Percentiles rank a stretch among this genome's conserved stretches.
Evolutionary conservation across 37 sponge, comb jelly and placozoan genomes (phyloP).

Genomic region (Bolinopsis microptera): DNA sequence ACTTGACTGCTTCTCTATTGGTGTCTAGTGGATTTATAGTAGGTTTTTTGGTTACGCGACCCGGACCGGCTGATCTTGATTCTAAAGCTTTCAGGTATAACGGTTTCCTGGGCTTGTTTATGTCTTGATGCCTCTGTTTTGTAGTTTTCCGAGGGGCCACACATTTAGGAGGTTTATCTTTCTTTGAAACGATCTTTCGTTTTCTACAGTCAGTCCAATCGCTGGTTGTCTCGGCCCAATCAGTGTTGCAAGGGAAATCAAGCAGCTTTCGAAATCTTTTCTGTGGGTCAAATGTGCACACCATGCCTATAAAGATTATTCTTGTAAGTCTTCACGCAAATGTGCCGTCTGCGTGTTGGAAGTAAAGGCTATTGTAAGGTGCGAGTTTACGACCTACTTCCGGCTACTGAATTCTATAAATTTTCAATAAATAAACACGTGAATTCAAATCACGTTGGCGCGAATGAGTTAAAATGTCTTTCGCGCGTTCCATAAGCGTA

Average conservation of each 20-base stretch:
- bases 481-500: not conserved
- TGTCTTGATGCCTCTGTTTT: not conserved
- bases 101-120: not conserved
- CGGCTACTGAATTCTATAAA: not conserved
- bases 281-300: not conserved
- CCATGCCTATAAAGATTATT: not conserved
- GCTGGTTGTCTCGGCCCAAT: constrained; percentile 31
- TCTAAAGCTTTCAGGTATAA: not conserved
- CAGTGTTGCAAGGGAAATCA: constrained; percentile 15
- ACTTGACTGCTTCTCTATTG: constrained; percentile 32
- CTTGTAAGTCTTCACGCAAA: not conserved
- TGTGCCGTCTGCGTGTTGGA: not conserved
- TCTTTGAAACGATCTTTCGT: constrained; percentile 18
- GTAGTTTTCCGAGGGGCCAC: not conserved
- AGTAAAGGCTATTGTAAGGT: not conserved
- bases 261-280: not conserved
- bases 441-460: not conserved
- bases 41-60: not conserved
- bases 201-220: not conserved
- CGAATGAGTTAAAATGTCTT: not conserved
- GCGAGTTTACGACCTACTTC: not conserved
- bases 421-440: not conserved
- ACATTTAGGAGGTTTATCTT: not conserved
- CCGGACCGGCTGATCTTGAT: constrained; percentile 12
- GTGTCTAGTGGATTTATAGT: not conserved